Conservation (phyloP, 2,113 vertebrate genomes). For the Thalassoma bifasciatum region DNA sequence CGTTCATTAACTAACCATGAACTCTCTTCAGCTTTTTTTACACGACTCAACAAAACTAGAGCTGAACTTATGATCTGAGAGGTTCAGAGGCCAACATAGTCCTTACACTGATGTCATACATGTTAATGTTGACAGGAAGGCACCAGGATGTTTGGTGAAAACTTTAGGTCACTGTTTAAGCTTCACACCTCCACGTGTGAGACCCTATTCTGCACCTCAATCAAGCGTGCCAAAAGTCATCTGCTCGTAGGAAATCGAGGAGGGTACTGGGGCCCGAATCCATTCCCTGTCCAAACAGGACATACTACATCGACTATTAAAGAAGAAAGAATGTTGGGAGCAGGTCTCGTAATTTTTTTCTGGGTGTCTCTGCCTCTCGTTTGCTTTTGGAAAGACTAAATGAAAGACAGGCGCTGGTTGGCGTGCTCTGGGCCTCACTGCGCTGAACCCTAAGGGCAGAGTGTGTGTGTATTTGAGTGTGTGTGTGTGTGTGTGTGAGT, state of each 20-base stretch:
- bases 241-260: conserved; percentile 49
- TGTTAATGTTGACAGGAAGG: conserved; percentile 19
- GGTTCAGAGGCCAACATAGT: not conserved
- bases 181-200: conserved; percentile 38
- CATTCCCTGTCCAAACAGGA: conserved; percentile 74
- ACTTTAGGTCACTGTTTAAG: conserved; percentile 49
- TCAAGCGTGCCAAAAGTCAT: conserved; percentile 45
- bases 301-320: conserved; percentile 70
- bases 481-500: conserved; percentile 30
- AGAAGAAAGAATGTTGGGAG: conserved; percentile 69
- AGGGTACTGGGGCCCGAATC: conserved; percentile 52
- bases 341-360: conserved; percentile 64
- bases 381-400: conserved; percentile 66
- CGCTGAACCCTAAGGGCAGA: conserved; percentile 54
- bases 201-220: conserved; percentile 28
- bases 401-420: conserved; percentile 74
- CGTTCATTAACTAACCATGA: conserved; percentile 58
- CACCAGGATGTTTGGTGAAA: conserved; percentile 5
- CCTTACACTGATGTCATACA: conserved; percentile 19
- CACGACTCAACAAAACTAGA: conserved; percentile 11
- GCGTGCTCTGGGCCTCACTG: conserved; percentile 51
- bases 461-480: conserved; percentile 30
- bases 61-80: conserved; percentile 19
- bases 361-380: conserved; percentile 50
- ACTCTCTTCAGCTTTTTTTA: conserved; percentile 10